A percentile compares a stretch with the other conserved stretches of the same genome.
These are phyloP conservation scores for Pluvialis apricaria DNA, from an alignment of 2,113 vertebrate species.

Conservation along the genomic window DNA sequence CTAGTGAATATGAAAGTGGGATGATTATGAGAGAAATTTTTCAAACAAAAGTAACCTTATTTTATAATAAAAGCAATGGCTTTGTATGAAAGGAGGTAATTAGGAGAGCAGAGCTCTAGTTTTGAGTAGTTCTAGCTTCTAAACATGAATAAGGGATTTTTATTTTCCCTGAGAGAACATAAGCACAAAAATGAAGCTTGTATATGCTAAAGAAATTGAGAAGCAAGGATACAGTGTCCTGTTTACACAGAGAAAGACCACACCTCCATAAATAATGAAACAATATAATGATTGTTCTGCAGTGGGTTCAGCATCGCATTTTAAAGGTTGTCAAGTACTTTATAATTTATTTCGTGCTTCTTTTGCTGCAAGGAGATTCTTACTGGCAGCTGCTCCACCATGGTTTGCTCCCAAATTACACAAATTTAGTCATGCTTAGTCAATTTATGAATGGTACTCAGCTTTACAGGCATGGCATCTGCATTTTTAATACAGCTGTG, in stretches of 20 bases:
- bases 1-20: neutral
- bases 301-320: neutral
- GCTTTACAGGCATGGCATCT: neutral
- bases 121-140: neutral
- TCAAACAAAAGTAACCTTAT: neutral
- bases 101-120: neutral
- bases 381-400: neutral
- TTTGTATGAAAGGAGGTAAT: neutral
- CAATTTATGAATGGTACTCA: neutral
- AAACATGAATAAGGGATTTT: neutral
- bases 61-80: neutral
- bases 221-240: conserved; percentile 18
- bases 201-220: neutral
- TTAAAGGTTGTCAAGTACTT: neutral
- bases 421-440: neutral
- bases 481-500: neutral
- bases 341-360: neutral
- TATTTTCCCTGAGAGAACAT: neutral
- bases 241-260: neutral
- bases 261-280: conserved; percentile 64
- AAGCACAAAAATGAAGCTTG: neutral
- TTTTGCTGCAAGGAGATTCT: neutral
- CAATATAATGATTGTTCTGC: neutral
- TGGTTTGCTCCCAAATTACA: neutral
- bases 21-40: neutral